A percentile compares a stretch with the other conserved stretches of the same genome.
Evolutionary conservation across 2,888 invertebrate genomes (phyloP).

Genomic region (Drosophila fungiperda): DNA sequence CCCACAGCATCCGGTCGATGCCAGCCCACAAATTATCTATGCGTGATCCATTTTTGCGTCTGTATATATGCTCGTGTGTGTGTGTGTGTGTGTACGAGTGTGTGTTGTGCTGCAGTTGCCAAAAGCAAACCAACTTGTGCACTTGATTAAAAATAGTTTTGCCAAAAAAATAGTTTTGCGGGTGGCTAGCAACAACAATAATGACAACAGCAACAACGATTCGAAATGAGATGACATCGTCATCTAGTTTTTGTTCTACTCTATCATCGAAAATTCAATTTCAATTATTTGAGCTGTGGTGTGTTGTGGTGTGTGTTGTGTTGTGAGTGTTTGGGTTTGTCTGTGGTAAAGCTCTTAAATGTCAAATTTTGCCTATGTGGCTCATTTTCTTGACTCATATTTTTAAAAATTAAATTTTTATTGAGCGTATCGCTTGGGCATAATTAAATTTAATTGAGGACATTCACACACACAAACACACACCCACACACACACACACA

Average conservation of each 20-base stretch:
- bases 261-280: conserved; percentile 79
- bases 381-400: conserved; percentile 72
- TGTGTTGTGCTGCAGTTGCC: conserved; percentile 56
- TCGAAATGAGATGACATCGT: conserved; percentile 43
- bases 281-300: conserved; percentile 66
- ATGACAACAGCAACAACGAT: not conserved
- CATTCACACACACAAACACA: conserved; percentile 40
- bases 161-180: conserved; percentile 67
- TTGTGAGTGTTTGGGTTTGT: conserved; percentile 27
- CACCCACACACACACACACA: conserved; percentile 21
- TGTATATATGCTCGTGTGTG: conserved; percentile 9
- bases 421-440: conserved; percentile 80
- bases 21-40: conserved; percentile 12
- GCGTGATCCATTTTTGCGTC: conserved; percentile 4
- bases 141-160: conserved; percentile 76
- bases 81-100: conserved; percentile 5
- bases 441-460: conserved; percentile 82
- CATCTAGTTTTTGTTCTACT: conserved; percentile 43
- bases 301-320: conserved; percentile 4
- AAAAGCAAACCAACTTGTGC: conserved; percentile 56
- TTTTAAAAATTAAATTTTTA: conserved; percentile 80
- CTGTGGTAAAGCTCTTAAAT: conserved; percentile 57
- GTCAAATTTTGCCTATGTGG: conserved; percentile 61
- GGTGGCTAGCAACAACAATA: conserved; percentile 55
- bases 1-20: conserved; percentile 54